These are phyloP conservation scores for Burhinus bistriatus DNA, from an alignment of 2,113 vertebrate genomes.

Conservation along the genomic window DNA sequence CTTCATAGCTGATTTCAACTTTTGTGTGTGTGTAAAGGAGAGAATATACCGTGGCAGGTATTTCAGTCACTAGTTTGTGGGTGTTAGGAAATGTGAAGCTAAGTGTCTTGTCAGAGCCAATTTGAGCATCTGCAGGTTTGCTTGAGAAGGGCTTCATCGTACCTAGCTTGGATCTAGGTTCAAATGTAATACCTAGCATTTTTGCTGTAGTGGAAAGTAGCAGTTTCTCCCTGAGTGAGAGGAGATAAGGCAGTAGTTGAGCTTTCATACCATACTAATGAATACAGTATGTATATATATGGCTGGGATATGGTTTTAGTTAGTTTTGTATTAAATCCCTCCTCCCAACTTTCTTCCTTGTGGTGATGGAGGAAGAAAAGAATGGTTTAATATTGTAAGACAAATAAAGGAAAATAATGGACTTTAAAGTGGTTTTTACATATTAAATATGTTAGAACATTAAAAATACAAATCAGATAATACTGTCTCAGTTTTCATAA, in stretches of 20 bases:
- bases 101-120: background rate
- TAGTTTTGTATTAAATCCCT: background rate
- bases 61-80: background rate
- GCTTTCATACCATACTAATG: background rate
- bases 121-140: background rate
- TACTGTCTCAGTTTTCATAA: background rate
- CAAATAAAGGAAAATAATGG: background rate
- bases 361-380: background rate
- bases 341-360: rapidly evolving
- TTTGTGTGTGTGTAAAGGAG: background rate
- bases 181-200: background rate
- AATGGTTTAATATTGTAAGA: background rate
- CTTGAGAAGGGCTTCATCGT: background rate
- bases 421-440: background rate
- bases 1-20: background rate
- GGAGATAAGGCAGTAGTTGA: background rate
- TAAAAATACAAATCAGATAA: background rate
- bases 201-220: background rate
- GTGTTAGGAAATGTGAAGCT: background rate
- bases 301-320: background rate
- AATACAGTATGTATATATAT: background rate
- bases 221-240: background rate
- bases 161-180: background rate
- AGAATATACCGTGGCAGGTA: background rate
- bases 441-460: background rate